phyloP scores from a whole-genome alignment of 1,140 invertebrate genomes.

The Heliconius melpomene region DNA sequence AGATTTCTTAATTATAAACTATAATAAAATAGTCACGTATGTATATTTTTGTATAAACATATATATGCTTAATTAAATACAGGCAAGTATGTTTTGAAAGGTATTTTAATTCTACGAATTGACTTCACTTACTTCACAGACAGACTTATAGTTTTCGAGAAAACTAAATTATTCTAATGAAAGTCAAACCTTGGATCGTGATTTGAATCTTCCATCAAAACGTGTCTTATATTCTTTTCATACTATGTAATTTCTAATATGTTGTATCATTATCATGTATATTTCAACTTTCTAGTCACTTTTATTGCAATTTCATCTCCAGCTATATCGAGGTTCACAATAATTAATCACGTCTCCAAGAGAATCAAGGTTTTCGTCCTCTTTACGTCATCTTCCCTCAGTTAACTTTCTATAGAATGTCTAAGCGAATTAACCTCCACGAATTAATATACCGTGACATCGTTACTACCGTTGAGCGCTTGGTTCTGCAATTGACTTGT shows the following conservation, averaged over 20 bases:
- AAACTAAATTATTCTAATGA: neutral
- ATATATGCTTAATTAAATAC: too few relatives aligned
- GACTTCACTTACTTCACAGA: neutral
- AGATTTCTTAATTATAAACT: too few relatives aligned
- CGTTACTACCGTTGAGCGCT: slow-evolving; percentile 30
- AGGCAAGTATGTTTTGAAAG: too few relatives aligned
- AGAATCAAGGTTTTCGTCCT: slow-evolving; percentile 23
- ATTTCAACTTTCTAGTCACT: slow-evolving; percentile 21
- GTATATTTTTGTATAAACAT: too few relatives aligned
- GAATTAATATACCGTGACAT: slow-evolving; percentile 38
- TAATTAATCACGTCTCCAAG: slow-evolving; percentile 28
- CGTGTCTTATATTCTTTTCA: neutral
- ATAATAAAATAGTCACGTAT: too few relatives aligned
- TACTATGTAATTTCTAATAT: neutral
- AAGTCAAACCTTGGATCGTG: neutral
- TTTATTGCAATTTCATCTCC: slow-evolving; percentile 27
- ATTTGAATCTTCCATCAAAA: neutral
- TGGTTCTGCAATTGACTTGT: slow-evolving; percentile 45
- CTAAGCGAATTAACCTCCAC: slow-evolving; percentile 20
- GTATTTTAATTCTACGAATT: neutral
- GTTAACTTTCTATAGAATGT: slow-evolving; percentile 30
- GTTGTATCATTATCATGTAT: slow-evolving; percentile 13
- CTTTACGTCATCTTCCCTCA: slow-evolving; percentile 21
- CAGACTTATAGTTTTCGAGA: neutral
- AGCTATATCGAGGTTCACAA: slow-evolving; percentile 14